Evolutionary conservation across 2,888 invertebrate genomes (phyloP), one percentile per base, ranked within the genome.

Genomic region (Trichacis sp.): DNA sequence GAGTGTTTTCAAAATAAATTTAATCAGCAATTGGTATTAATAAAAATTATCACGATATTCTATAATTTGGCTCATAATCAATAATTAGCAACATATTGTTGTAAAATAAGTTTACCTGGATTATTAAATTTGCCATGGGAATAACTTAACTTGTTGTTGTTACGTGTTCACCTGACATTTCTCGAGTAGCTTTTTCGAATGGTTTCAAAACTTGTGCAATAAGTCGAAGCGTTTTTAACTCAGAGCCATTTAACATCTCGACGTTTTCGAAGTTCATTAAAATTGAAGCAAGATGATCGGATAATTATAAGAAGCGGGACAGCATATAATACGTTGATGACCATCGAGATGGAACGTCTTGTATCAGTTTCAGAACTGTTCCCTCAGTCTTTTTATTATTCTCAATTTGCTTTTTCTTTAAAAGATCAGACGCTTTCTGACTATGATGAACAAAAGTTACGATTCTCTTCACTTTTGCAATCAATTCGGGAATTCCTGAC

Each of bases 221-320:
- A 51, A 71, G 69, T 68, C 74, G 71, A 45, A 73, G 67, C 43
- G 72, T 64, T 53, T 64, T 72, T 49, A 77, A 60, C 67, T 74
- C 75, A 53, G 47, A 67, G 40, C 75, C 77, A 68, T 66, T 71
- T 42, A 77, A 49, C 76, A 79, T 79, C 66, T 62, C 51, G 70
- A 15, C 80, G 81, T 68, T 69, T 81, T 51, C 79, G 79, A 29
- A 76, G 71, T 3, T 81, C 73, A 8, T 72, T 77, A 0, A 73
- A 78, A 49, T 71, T 79, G 1, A 69, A 82, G n/a, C 76, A 78
- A 55, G 81, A 82, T 69, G 79, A 78, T 58, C 74, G 78, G 19
- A 62, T 60, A 3, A 75, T 78, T 19, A 52, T 68, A 19, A 74
- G 75, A 43, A 73, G 59, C 24, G 81, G 79, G n/a, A 73, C 70